A percentile compares a stretch with the other conserved stretches of the same genome.
Conservation (phyloP, 2,113 vertebrate species). For the Thamnophis sirtalis region DNA sequence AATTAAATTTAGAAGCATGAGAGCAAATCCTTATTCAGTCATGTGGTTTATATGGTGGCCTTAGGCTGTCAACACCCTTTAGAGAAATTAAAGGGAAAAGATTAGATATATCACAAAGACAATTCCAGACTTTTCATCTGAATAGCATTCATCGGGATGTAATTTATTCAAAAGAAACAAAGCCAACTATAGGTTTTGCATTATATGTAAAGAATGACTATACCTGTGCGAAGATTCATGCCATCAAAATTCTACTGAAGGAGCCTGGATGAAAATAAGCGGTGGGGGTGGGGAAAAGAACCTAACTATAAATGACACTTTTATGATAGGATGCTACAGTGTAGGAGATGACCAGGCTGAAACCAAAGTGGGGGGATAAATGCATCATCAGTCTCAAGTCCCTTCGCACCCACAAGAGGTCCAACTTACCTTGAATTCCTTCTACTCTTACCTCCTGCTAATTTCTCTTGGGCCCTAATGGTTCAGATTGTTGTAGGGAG, state of each 20-base stretch:
- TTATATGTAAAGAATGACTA: not conserved
- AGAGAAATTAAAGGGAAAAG: not conserved
- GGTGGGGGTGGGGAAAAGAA: fast-evolving
- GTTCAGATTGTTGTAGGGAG: not conserved
- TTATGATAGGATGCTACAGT: not conserved
- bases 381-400: not conserved
- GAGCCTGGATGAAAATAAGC: not conserved
- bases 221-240: not conserved
- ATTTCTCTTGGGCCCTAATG: not conserved
- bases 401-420: not conserved
- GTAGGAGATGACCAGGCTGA: not conserved
- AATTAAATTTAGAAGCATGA: not conserved
- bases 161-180: not conserved
- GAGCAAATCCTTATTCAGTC: not conserved
- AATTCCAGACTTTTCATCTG: not conserved
- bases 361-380: not conserved
- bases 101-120: not conserved
- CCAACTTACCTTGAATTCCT: not conserved
- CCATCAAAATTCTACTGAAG: not conserved
- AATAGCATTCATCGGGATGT: not conserved
- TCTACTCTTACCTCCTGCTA: not conserved
- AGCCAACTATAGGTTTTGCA: not conserved
- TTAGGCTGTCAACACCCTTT: not conserved
- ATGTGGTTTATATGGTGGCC: not conserved
- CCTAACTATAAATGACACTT: not conserved